Evolutionary conservation across 1,140 invertebrate genomes (phyloP), one percentile per base, ranked within the genome.

Genomic region (Lepidurus couesii): DNA sequence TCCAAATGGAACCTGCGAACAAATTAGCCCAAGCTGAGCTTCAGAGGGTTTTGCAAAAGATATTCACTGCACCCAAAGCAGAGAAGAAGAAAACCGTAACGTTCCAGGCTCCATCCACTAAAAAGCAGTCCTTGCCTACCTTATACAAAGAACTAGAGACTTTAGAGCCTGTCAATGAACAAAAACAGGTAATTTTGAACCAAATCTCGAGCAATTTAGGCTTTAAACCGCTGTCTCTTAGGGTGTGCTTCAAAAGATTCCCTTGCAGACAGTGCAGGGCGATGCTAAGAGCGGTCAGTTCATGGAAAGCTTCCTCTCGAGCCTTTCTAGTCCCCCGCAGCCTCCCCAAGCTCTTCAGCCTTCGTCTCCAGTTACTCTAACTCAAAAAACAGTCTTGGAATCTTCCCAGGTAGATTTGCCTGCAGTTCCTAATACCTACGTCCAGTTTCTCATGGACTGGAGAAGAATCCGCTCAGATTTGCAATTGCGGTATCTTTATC

Each of bases 1-100:
- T 95, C 26, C 85, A 87, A 83, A 82, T 94, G 34, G 92, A 95
- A 83, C 91, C 93, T 0, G 86, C 89, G 9, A 95, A 94, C 83
- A 88, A 86, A 79, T 87, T 88, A 80, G 88, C 89, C 5, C 85
- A 84, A 81, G 83, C 81, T 45, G 89, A 92, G 82, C 82, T 93
- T 44, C 84, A 86, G 9, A 86, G 86, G 79, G 85, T 93, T 24
- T 86, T 87, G 79, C 84, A 86, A 73, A 84, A 88, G 82, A 84
- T 91, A 75, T 9, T 65, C 16, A n/a, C 53, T 44, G 21, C 73
- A 73, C 76, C 78, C 24, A 43, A 73, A 75, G 11, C 43, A 73
- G 80, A 79, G 16, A 74, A 83, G 80, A 81, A 83, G 74, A 74
- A 83, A 81, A 79, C 16, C 16, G 42, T 43, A n/a, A 24, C 65